phyloP scores from a whole-genome alignment of 1,140 invertebrate genomes.

The Triops longicaudatus region DNA sequence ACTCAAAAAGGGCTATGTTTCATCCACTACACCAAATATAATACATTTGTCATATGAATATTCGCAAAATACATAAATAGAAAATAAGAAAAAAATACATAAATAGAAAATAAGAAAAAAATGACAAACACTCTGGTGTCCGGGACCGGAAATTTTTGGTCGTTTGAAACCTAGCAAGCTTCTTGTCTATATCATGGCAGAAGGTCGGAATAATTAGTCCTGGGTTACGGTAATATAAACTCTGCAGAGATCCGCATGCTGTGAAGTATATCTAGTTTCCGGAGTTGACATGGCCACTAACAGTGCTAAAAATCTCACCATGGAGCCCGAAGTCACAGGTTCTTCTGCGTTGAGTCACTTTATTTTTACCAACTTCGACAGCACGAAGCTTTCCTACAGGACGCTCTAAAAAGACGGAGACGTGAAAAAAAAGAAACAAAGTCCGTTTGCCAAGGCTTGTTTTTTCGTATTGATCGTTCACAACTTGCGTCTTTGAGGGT shows the following conservation, averaged over 20 bases:
- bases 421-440: background rate
- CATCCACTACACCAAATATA: too few relatives aligned
- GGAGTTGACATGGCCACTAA: conserved; percentile 1
- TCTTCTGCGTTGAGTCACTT: background rate
- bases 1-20: too few relatives aligned
- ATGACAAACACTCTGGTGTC: too few relatives aligned
- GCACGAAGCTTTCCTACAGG: background rate
- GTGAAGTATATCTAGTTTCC: background rate
- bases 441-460: background rate
- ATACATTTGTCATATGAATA: too few relatives aligned
- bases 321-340: background rate
- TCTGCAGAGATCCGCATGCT: background rate
- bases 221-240: background rate
- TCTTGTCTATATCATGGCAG: background rate
- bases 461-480: conserved; percentile 15
- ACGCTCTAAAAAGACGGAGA: background rate
- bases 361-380: background rate
- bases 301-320: conserved; percentile 11
- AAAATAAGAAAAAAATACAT: too few relatives aligned
- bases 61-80: too few relatives aligned
- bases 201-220: background rate
- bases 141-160: too few relatives aligned
- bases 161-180: too few relatives aligned
- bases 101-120: too few relatives aligned
- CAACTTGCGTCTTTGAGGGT: background rate